These are phyloP conservation scores for Loris lydekkerianus DNA, from an alignment of 2,797 vertebrate species.

Conservation along the genomic window DNA sequence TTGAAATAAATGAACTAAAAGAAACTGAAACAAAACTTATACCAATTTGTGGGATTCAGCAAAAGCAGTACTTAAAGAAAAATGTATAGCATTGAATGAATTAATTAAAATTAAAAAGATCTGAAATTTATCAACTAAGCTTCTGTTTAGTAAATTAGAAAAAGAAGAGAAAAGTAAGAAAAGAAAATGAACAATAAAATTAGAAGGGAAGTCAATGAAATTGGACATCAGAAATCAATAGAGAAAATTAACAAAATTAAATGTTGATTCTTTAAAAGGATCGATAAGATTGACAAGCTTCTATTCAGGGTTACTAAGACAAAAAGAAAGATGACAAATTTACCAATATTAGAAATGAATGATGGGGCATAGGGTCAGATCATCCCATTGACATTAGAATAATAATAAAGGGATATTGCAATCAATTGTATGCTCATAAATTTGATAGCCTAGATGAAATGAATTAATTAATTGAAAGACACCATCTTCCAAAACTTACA, in stretches of 20 bases:
- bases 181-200: neutral
- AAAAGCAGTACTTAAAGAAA: neutral
- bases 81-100: neutral
- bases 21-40: neutral
- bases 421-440: neutral
- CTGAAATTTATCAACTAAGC: neutral
- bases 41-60: neutral
- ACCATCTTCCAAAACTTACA: neutral
- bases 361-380: neutral
- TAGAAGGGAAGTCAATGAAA: neutral
- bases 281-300: neutral
- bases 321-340: neutral
- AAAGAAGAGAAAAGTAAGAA: neutral
- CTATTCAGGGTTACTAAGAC: neutral
- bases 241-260: neutral
- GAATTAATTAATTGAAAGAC: neutral
- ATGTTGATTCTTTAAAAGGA: neutral
- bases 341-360: neutral
- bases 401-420: neutral
- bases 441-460: neutral
- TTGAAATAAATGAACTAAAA: neutral
- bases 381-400: neutral
- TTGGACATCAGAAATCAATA: neutral
- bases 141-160: neutral
- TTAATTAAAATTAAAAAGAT: neutral